Percentiles rank a stretch among this genome's conserved stretches.
These are phyloP conservation scores for Tetramorium parvispinum DNA, from an alignment of 1,140 invertebrate genomes.

Conservation along the genomic window DNA sequence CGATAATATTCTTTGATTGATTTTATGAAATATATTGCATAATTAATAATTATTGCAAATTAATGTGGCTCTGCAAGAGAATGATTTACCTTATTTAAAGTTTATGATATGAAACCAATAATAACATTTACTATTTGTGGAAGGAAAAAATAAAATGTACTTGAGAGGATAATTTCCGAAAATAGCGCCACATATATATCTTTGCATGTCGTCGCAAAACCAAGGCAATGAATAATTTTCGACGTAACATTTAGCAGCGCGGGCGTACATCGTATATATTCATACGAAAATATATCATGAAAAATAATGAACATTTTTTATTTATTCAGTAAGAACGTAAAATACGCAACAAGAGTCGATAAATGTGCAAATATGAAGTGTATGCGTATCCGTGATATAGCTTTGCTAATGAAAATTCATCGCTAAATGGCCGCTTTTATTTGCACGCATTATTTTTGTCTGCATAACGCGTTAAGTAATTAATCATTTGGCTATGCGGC, in stretches of 20 bases:
- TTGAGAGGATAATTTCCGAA: not conserved
- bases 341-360: not conserved
- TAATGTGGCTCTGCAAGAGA: not conserved
- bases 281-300: slow-evolving; percentile 18
- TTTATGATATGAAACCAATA: not conserved
- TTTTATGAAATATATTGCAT: slow-evolving; percentile 15
- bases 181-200: not conserved
- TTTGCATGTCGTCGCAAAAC: not conserved
- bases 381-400: not conserved
- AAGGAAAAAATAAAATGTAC: not conserved
- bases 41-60: slow-evolving; percentile 35
- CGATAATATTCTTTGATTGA: slow-evolving; percentile 46
- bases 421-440: slow-evolving; percentile 49
- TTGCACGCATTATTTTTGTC: slow-evolving; percentile 64
- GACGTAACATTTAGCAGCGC: slow-evolving; percentile 20
- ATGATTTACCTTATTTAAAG: slow-evolving; percentile 2
- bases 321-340: slow-evolving; percentile 41
- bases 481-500: slow-evolving; percentile 56
- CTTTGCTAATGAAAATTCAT: slow-evolving; percentile 49
- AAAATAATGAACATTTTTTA: slow-evolving; percentile 43
- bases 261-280: not conserved
- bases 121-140: slow-evolving; percentile 13
- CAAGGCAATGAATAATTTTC: slow-evolving; percentile 18
- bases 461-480: slow-evolving; percentile 49
- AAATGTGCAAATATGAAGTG: slow-evolving; percentile 44